Evolutionary conservation across 1,140 invertebrate species (phyloP).

Genomic region (Drosophila rufa): DNA sequence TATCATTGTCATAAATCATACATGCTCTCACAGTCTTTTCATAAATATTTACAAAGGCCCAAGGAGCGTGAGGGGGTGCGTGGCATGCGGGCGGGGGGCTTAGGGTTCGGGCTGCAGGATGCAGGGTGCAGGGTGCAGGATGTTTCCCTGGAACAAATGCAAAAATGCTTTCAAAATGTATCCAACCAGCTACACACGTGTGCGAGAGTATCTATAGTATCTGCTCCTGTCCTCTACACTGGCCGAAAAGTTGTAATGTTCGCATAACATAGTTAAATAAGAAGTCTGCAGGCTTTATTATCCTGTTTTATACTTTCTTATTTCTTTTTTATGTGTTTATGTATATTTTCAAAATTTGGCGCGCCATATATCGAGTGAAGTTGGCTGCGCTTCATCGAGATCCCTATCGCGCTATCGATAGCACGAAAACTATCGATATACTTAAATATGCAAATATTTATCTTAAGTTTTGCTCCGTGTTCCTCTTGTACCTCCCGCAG

Average conservation of each 20-base stretch:
- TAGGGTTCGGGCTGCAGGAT: background rate
- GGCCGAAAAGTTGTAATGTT: background rate
- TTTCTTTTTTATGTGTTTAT: too few relatives aligned
- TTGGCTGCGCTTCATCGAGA: too few relatives aligned
- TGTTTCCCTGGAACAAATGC: constrained; percentile 27
- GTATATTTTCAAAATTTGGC: too few relatives aligned
- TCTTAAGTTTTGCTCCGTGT: background rate
- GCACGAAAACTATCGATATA: too few relatives aligned
- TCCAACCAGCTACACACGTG: constrained; percentile 26
- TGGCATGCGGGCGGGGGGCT: background rate
- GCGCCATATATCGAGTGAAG: too few relatives aligned
- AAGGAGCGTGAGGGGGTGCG: background rate
- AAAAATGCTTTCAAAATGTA: constrained; percentile 21
- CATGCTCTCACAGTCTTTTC: constrained; percentile 69
- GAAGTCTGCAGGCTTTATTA: too few relatives aligned
- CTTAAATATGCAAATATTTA: too few relatives aligned
- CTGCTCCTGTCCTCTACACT: background rate
- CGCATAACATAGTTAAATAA: too few relatives aligned
- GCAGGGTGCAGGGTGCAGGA: constrained; percentile 1
- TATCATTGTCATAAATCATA: constrained; percentile 82
- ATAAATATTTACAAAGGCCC: constrained; percentile 80
- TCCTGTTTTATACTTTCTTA: too few relatives aligned
- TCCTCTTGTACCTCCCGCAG: too few relatives aligned
- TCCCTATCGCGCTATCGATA: too few relatives aligned
- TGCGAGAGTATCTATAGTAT: constrained; percentile 3